phyloP scores from a whole-genome alignment of 2,113 vertebrate species.

The Dicaeum eximium region DNA sequence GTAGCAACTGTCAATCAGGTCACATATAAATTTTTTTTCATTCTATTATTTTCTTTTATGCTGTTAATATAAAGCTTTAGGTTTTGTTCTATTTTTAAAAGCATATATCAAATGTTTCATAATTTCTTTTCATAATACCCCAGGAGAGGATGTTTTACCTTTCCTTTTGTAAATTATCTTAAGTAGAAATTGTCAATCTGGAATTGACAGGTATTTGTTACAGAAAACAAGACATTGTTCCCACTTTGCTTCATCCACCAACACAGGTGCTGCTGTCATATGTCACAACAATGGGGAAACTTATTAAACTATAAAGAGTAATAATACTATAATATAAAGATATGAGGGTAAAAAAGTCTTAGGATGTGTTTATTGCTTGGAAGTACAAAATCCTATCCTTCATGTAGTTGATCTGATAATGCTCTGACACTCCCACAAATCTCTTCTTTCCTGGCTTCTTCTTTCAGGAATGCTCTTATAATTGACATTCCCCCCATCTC shows the following conservation, averaged over 20 bases:
- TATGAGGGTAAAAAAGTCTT: neutral
- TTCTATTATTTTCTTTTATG: conserved; percentile 21
- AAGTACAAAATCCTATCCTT: neutral
- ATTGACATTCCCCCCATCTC: neutral
- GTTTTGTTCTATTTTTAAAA: conserved; percentile 69
- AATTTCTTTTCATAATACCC: conserved; percentile 64
- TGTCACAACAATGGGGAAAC: conserved; percentile 66
- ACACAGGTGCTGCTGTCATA: conserved; percentile 43
- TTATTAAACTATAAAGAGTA: conserved; percentile 34
- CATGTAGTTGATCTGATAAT: neutral
- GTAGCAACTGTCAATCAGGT: neutral
- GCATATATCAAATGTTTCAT: conserved; percentile 68
- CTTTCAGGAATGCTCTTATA: neutral
- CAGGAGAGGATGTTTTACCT: conserved; percentile 61
- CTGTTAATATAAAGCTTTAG: conserved; percentile 52
- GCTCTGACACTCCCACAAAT: neutral
- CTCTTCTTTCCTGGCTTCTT: neutral
- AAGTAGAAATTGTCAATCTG: conserved; percentile 72
- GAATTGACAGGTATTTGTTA: conserved; percentile 72
- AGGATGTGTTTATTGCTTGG: neutral
- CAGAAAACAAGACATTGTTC: conserved; percentile 68
- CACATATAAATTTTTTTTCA: neutral
- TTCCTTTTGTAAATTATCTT: conserved; percentile 56
- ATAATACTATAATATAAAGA: conserved; percentile 21
- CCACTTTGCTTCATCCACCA: conserved; percentile 19